Base-by-base conservation (phyloP, 2,888 invertebrate genomes). In the Tinea pellionella region DNA sequence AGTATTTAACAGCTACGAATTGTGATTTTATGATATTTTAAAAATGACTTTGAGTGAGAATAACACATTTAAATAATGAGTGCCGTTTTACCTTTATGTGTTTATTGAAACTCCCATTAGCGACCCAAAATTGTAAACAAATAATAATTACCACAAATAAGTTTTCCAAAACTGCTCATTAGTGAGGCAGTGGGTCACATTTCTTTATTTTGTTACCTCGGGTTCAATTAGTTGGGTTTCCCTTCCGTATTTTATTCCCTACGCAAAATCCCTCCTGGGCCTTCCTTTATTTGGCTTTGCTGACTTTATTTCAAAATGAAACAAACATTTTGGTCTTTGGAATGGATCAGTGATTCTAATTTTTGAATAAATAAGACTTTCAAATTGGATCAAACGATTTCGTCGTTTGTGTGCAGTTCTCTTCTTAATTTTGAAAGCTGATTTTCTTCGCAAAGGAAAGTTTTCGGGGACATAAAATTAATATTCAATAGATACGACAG, bases 401-500 rank as follows among this genome's bases (percentile, higher is more conserved):
- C 2, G 57, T 15, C 6, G 18, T 53, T 24, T 24, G 53, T 53
- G 53, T 53, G 19, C 53, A 53, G 12, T n/a, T 6, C 47, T 47
- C 47, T 41, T 41, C 9, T 7, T 16, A 53, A 57, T 57, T 3
- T 57, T 57, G 55, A 15, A 29, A 15, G 37, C 11, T 13, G 43
- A 29, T 59, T 43, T 59, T 59, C 30, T 43, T 43, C 51, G 30
- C 15, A 43, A 57, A 58, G 41, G 59, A 55, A 60, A 60, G 57
- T 63, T 62, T 53, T 30, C 32, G 13, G 60, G 63, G 60, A 61
- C 61, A 60, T 69, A 67, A 70, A 68, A 69, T 72, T 71, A 68
- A 68, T 69, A 70, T 72, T 69, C 71, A 69, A 66, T 66, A 67
- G 60, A n/a, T 24, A 51, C 47, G 18, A 30, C 53, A 43, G 60